Evolutionary conservation across 53 echinoderm and acorn worm species (phyloP), one percentile per base, ranked within the genome.

Genomic region (Paelopatides confundens): DNA sequence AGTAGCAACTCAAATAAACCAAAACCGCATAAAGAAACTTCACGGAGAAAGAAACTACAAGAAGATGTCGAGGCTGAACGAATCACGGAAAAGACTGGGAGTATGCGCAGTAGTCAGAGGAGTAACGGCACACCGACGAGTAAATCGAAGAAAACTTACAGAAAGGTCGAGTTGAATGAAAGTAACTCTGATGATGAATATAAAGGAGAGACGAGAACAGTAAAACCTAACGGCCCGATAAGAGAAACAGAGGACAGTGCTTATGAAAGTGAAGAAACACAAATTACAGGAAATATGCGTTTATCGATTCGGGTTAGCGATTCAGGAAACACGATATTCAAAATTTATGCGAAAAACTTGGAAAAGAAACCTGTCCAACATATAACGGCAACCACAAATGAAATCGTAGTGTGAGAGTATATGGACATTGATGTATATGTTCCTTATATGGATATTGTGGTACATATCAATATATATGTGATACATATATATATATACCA

Each of bases 111-210:
- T 74, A 39, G 39, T 26, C 31, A 23, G 7, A 74, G 74, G 21
- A 74, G 43, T 40, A 21, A 15, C 2, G 38, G 70, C 38, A 74
- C 74, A 12, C 40, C 74, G 27, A 5, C 74, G 26, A 39, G 74
- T 74, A 79, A 79, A 32, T 79, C 79, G 6, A 50, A 53, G 33
- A 79, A 79, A 33, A 79, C 28, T 33, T 79, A 79, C 54, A 79
- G 30, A 52, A 52, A 79, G 14, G 51, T 79, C 12, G 31, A 79
- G 21, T 28, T 52, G 17, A 53, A 51, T 17, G 79, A 79, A 2
- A 79, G 79, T 29, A 50, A 52, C 14, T 79, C 79, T 4, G 79
- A 79, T 14, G 79, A 79, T 47, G 79, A 79, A 28, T 15, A 39
- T 40, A 13, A 43, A 40, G 53, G 14, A 5, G 26, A 52, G 53